Evolutionary conservation across 2,113 vertebrate species (phyloP).

Genomic region (Nesoenas mayeri): DNA sequence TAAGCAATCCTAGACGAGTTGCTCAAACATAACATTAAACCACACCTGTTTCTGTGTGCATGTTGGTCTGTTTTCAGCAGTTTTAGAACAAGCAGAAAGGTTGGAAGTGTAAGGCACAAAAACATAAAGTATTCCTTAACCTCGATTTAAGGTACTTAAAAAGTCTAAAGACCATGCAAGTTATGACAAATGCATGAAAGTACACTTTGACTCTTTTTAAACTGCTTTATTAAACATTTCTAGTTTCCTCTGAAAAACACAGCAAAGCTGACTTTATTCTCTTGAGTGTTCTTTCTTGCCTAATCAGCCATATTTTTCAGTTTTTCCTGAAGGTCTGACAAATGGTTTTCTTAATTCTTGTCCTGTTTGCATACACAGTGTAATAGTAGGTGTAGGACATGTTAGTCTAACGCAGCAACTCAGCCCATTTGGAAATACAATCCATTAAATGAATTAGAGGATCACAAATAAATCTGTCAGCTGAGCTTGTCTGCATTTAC

Average conservation of each 20-base stretch:
- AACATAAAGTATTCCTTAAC: background rate
- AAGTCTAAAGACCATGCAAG: background rate
- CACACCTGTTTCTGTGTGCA: background rate
- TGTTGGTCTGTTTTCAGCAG: background rate
- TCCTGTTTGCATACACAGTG: fast-evolving
- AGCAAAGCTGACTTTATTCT: background rate
- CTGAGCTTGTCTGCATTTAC: background rate
- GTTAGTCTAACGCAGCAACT: background rate
- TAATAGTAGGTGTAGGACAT: background rate
- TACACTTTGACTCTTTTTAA: background rate
- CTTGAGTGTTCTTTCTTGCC: background rate
- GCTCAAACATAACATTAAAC: background rate
- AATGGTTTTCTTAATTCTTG: background rate
- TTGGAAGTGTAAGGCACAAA: background rate
- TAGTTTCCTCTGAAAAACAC: background rate
- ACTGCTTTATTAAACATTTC: background rate
- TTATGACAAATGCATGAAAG: background rate
- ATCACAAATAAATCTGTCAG: background rate
- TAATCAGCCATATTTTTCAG: background rate
- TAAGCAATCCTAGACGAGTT: background rate
- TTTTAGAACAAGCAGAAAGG: background rate
- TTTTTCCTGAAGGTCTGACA: background rate
- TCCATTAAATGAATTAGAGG: background rate
- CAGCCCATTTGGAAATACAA: background rate
- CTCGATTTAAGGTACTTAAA: background rate